Percentiles rank a stretch among this genome's conserved stretches.
Conservation (phyloP, 2,888 invertebrate genomes). For the Erpobdella octoculata region DNA sequence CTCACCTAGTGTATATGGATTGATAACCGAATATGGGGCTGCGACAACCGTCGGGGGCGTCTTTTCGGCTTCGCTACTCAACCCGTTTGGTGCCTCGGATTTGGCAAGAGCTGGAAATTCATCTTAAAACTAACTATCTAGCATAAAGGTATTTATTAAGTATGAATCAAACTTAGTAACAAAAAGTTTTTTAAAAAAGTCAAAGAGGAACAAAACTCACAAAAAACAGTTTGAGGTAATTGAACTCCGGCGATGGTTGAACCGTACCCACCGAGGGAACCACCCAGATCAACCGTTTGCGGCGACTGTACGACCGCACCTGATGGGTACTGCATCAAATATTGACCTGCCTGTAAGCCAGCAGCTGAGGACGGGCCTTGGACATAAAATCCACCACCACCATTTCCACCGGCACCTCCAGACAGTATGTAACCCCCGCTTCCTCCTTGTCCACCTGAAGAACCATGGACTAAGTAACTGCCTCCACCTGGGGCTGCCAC, state of each 20-base stretch:
- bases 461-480: constrained; percentile 17
- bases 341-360: not conserved
- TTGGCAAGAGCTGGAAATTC: not conserved
- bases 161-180: not conserved
- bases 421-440: constrained; percentile 12
- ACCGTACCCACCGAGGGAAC: not conserved
- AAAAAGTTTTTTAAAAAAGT: not conserved
- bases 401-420: constrained; percentile 7
- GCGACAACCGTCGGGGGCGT: not conserved
- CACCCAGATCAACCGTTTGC: constrained; percentile 18
- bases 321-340: constrained; percentile 9
- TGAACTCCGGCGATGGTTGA: constrained; percentile 15
- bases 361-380: not conserved
- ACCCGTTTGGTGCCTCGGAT: not conserved
- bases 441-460: not conserved
- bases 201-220: constrained; percentile 10
- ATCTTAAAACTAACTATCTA: not conserved
- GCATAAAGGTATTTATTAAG: not conserved
- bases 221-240: constrained; percentile 18
- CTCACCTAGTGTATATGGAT: constrained; percentile 16
- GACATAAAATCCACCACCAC: constrained; percentile 5
- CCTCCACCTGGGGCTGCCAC: constrained; percentile 22
- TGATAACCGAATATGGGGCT: constrained; percentile 23
- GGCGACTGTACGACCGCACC: constrained; percentile 10
- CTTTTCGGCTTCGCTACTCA: constrained; percentile 13